Evolutionary conservation across 2,888 invertebrate species (phyloP).

Genomic region (Euplagia quadripunctaria): DNA sequence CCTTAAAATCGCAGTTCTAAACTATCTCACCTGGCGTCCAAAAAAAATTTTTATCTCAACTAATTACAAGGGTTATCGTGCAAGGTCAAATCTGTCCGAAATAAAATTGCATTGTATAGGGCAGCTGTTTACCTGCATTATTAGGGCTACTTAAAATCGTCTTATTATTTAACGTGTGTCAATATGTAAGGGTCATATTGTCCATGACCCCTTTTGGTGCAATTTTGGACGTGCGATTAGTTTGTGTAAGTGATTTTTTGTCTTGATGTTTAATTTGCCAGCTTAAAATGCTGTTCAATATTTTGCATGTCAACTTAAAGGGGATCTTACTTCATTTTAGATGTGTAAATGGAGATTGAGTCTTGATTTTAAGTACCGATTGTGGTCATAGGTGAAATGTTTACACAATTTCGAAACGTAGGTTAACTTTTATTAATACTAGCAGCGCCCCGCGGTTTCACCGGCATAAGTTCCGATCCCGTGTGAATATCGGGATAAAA

Average conservation of each 20-base stretch:
- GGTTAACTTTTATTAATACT: too few species aligned
- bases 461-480: too few species aligned
- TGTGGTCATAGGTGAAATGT: too few species aligned
- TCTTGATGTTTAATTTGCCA: neutral
- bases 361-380: too few species aligned
- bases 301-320: too few species aligned
- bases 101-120: slow-evolving; percentile 40
- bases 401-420: too few species aligned
- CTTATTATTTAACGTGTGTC: slow-evolving; percentile 42
- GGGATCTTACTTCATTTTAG: too few species aligned
- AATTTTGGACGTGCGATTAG: neutral
- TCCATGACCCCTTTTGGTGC: slow-evolving; percentile 24
- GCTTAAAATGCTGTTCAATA: too few species aligned
- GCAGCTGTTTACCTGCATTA: slow-evolving; percentile 65
- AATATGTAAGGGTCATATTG: slow-evolving; percentile 45
- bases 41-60: neutral
- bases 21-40: neutral
- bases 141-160: slow-evolving; percentile 33
- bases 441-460: too few species aligned
- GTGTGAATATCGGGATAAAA: too few species aligned
- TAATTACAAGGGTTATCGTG: neutral
- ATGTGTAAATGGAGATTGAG: too few species aligned
- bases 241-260: neutral
- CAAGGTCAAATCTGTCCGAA: slow-evolving; percentile 50
- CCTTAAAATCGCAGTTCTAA: neutral